Base-by-base conservation (phyloP, 2,888 invertebrate genomes). In the Melinaea menophilus region DNA sequence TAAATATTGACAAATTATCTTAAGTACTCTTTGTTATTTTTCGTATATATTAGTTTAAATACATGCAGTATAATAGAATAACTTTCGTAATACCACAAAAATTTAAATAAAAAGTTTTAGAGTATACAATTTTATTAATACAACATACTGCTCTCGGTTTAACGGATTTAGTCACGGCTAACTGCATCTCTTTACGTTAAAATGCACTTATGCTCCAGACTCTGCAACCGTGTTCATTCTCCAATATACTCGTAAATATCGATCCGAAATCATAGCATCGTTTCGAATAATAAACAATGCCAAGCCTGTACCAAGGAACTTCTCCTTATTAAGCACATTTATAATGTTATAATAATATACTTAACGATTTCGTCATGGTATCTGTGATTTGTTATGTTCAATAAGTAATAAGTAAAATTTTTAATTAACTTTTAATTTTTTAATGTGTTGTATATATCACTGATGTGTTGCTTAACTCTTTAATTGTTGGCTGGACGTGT, bases 151-250 rank as follows among this genome's bases (percentile, higher is more conserved):
- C 22, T 51, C 9, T 41, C 41, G 7, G 41, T 9, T 41, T 41
- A 41, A 41, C 41, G 11, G 41, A 41, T 9, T 41, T 9, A 41
- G 41, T 31, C 4, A 51, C 51, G 31, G 31, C 51, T 31, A 31
- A 51, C 22, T 51, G 22, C 22, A 31, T 51, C 51, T 51, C 31
- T 51, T 51, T 31, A 84, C 85, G 85, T 85, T 85, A 85, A 85
- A 86, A 86, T 86, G 86, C 86, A 87, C 86, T 86, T 84, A 79
- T 82, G 82, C 80, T 79, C 78, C 74, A 71, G 72, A 73, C 76
- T 41, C 63, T 31, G 51, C 60, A 48, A 76, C 76, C 82, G 78
- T 75, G 78, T 76, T 78, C 82, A 82, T 79, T 85, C 82, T 79
- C 73, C 77, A 77, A 78, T 72, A 79, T 78, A 22, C 22, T 22